Conservation (phyloP, 2,113 vertebrate species). For the Passer domesticus region DNA sequence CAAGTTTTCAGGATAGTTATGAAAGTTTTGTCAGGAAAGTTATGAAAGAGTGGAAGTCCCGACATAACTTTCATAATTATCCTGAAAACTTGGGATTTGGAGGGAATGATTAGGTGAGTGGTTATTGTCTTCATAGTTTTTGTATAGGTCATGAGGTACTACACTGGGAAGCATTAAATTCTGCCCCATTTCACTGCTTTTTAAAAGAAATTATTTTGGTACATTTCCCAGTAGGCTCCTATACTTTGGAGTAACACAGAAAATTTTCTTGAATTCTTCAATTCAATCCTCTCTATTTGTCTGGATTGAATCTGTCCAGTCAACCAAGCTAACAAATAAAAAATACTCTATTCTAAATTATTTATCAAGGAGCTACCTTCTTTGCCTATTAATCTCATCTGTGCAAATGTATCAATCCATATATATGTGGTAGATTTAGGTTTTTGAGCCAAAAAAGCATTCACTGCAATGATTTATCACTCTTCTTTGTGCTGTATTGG, state of each 20-base stretch:
- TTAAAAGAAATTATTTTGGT: not conserved
- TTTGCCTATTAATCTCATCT: not conserved
- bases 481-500: not conserved
- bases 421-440: fast-evolving
- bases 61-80: not conserved
- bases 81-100: not conserved
- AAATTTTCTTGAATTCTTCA: not conserved
- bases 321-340: not conserved
- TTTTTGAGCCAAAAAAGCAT: not conserved
- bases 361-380: not conserved
- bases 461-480: not conserved
- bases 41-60: not conserved
- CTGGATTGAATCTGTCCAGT: not conserved
- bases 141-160: not conserved
- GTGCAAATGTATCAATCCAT: not conserved
- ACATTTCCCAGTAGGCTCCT: not conserved
- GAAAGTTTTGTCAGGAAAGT: not conserved
- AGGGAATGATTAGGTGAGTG: fast-evolving
- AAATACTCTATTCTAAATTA: not conserved
- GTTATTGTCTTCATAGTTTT: not conserved
- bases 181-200: not conserved
- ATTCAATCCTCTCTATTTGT: not conserved
- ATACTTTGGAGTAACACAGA: not conserved
- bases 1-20: not conserved
- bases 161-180: not conserved